Conservation (phyloP, 92 coral and sea anemone genomes). For the Pocillopora grandis region DNA sequence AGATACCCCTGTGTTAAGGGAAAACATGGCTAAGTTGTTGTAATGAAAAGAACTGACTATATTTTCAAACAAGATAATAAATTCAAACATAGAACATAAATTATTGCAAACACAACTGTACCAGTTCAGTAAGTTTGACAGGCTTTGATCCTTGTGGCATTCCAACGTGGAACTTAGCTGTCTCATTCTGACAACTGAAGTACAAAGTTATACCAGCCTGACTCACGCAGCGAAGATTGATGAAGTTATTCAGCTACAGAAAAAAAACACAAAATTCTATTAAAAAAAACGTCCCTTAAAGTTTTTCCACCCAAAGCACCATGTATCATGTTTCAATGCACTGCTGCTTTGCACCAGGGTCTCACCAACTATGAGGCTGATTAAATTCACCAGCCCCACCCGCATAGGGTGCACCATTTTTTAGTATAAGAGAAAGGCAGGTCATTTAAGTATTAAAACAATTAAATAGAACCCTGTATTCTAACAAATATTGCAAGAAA, state of each 20-base stretch:
- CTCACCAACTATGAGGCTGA: no score
- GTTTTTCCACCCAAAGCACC: background rate
- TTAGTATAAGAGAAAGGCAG: no score
- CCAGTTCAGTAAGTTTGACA: conserved; percentile 76
- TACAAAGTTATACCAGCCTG: conserved; percentile 77
- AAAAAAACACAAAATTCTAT: background rate
- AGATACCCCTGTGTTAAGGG: conserved; percentile 62
- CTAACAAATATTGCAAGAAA: no score
- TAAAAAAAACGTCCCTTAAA: background rate
- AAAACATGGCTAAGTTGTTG: background rate
- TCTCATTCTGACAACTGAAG: conserved; percentile 83
- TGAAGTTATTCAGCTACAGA: conserved; percentile 73
- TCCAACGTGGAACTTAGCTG: conserved; percentile 83
- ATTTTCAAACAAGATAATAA: background rate
- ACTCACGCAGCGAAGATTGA: conserved; percentile 74
- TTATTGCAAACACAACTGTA: conserved; percentile 7
- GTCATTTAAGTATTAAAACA: no score
- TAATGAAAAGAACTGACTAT: background rate
- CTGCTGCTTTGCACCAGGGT: background rate
- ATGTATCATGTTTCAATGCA: background rate
- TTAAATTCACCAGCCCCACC: no score
- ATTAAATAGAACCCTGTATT: no score
- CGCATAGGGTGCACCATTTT: no score
- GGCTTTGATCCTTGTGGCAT: conserved; percentile 67
- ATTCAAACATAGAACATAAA: background rate